Evolutionary conservation across 2,113 vertebrate species (phyloP).

Genomic region (Seriola quinqueradiata): DNA sequence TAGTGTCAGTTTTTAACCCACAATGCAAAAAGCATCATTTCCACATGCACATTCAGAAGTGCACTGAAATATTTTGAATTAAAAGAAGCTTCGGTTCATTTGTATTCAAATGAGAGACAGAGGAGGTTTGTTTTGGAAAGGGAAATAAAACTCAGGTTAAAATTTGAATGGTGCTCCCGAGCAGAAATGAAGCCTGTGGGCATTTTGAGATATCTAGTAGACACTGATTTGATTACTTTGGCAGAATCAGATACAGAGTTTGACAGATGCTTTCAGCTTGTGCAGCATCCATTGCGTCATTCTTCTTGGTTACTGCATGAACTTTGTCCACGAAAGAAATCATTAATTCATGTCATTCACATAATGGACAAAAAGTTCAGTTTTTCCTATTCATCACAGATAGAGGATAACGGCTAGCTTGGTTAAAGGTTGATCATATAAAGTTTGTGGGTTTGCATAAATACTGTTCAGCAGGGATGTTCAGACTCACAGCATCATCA

Average conservation of each 20-base stretch:
- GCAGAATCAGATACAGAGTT: background rate
- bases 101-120: slow-evolving; percentile 39
- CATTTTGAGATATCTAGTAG: slow-evolving; percentile 58
- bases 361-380: slow-evolving; percentile 54
- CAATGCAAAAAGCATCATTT: background rate
- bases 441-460: slow-evolving; percentile 63
- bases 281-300: background rate
- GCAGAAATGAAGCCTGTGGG: background rate
- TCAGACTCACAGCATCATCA: slow-evolving; percentile 36
- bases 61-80: background rate
- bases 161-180: background rate
- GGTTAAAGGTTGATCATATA: slow-evolving; percentile 56
- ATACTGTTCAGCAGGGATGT: slow-evolving; percentile 39
- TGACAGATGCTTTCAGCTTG: background rate
- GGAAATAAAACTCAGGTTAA: background rate
- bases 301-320: background rate
- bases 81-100: slow-evolving; percentile 18
- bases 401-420: slow-evolving; percentile 56
- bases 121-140: slow-evolving; percentile 40
- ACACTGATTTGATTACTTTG: background rate
- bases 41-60: background rate
- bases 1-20: background rate
- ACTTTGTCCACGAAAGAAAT: slow-evolving; percentile 21
- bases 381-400: slow-evolving; percentile 46
- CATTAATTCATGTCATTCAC: slow-evolving; percentile 70